Percentiles rank a stretch among this genome's conserved stretches.
phyloP scores from a whole-genome alignment of 2,888 invertebrate genomes.

The Steinernema carpocapsae region DNA sequence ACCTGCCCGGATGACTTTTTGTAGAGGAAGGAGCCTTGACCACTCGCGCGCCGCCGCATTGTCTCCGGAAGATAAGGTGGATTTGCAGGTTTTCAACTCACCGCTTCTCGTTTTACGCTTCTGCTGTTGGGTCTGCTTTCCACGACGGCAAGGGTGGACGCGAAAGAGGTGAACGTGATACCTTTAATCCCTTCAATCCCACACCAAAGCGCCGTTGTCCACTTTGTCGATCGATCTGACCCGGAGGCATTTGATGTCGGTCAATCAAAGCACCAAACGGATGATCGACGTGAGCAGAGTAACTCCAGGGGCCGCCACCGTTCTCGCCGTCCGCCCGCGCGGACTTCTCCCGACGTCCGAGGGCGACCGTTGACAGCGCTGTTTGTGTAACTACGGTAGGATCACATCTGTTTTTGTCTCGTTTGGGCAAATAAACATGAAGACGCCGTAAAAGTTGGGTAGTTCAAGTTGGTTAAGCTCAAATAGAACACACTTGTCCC shows the following conservation, averaged over 20 bases:
- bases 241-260: conserved; percentile 32
- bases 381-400: not conserved
- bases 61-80: conserved; percentile 13
- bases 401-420: conserved; percentile 4
- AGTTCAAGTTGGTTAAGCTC: no score
- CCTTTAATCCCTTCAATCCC: conserved; percentile 13
- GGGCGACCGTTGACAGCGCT: not conserved
- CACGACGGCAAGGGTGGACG: not conserved
- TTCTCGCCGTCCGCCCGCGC: not conserved
- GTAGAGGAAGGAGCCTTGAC: not conserved
- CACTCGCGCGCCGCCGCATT: conserved; percentile 17
- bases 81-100: not conserved
- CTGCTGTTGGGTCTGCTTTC: not conserved
- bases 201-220: not conserved
- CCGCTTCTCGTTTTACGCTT: not conserved
- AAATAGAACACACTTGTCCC: no score
- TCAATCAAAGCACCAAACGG: conserved; percentile 6
- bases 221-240: not conserved
- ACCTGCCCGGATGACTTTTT: conserved; percentile 4
- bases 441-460: not conserved
- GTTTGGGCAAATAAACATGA: conserved; percentile 23
- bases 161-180: conserved; percentile 27
- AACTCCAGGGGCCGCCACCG: not conserved
- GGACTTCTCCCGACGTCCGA: not conserved
- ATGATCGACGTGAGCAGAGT: conserved; percentile 17